phyloP scores from a whole-genome alignment of 2,113 vertebrate species.

The Cyprinodon variegatus region DNA sequence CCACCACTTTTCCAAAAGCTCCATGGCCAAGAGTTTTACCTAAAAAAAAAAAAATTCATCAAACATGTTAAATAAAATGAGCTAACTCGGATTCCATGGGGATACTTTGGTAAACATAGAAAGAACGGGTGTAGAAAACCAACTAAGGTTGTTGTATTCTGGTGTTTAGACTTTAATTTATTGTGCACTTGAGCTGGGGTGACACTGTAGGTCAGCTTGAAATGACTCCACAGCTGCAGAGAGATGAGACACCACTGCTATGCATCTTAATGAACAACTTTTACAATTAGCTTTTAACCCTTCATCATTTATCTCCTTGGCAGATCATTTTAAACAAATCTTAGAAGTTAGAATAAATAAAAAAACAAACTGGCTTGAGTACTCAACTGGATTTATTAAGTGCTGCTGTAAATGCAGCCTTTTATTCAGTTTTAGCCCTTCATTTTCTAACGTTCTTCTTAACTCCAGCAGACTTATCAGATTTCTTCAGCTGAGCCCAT shows the following conservation, averaged over 20 bases:
- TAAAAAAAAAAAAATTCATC: slow-evolving; percentile 55
- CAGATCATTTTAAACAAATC: neutral
- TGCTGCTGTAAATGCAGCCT: neutral
- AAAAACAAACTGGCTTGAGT: neutral
- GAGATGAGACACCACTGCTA: slow-evolving; percentile 27
- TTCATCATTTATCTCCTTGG: neutral
- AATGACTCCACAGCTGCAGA: slow-evolving; percentile 58
- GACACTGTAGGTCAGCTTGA: slow-evolving; percentile 60
- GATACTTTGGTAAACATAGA: slow-evolving; percentile 44
- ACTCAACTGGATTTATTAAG: neutral
- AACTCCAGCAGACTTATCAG: too few relatives aligned
- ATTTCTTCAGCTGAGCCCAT: too few relatives aligned
- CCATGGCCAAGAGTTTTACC: slow-evolving; percentile 95
- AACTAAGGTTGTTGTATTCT: slow-evolving; percentile 47
- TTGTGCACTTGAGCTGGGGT: slow-evolving; percentile 47
- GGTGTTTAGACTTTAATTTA: slow-evolving; percentile 56
- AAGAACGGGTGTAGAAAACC: slow-evolving; percentile 60
- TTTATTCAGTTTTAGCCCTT: too few relatives aligned
- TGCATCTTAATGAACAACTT: neutral
- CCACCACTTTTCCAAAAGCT: slow-evolving; percentile 95
- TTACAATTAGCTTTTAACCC: slow-evolving; percentile 14
- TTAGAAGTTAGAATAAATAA: neutral
- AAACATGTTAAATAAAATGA: slow-evolving; percentile 29
- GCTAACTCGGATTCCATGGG: slow-evolving; percentile 35
- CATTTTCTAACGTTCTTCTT: too few relatives aligned